Conservation (phyloP, 2,797 vertebrate species). For the Acanthopagrus latus region DNA sequence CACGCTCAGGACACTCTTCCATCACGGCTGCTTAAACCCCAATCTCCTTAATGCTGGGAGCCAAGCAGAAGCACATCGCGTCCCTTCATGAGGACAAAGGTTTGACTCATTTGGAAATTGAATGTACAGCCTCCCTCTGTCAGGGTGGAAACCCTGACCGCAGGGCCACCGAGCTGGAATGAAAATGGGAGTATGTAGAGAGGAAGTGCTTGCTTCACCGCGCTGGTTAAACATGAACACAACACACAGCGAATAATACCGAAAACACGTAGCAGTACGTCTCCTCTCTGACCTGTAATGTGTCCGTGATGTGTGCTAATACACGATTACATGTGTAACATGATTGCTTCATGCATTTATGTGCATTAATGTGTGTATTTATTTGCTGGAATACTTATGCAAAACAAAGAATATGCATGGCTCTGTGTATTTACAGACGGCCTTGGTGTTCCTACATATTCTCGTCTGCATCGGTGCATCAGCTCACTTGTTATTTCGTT, state of each 20-base stretch:
- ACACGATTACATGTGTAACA: background rate
- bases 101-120: slow-evolving; percentile 66
- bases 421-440: background rate
- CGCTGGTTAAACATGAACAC: background rate
- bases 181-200: slow-evolving; percentile 18
- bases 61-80: slow-evolving; percentile 32
- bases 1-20: slow-evolving; percentile 54
- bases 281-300: background rate
- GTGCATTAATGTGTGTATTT: background rate
- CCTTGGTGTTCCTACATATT: background rate
- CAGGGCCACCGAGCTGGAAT: slow-evolving; percentile 35
- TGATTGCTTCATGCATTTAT: slow-evolving; percentile 5
- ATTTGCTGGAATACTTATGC: background rate
- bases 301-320: background rate
- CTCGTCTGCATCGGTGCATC: no score
- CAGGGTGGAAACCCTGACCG: slow-evolving; percentile 33
- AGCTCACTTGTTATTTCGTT: background rate
- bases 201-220: slow-evolving; percentile 9
- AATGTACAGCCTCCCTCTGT: slow-evolving; percentile 17
- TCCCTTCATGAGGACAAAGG: slow-evolving; percentile 52
- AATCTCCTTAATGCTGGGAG: slow-evolving; percentile 62
- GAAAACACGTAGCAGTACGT: no score
- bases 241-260: background rate
- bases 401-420: background rate
- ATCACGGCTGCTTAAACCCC: slow-evolving; percentile 68